Conservation (phyloP, 2,888 invertebrate genomes). For the Cephus spinipes region DNA sequence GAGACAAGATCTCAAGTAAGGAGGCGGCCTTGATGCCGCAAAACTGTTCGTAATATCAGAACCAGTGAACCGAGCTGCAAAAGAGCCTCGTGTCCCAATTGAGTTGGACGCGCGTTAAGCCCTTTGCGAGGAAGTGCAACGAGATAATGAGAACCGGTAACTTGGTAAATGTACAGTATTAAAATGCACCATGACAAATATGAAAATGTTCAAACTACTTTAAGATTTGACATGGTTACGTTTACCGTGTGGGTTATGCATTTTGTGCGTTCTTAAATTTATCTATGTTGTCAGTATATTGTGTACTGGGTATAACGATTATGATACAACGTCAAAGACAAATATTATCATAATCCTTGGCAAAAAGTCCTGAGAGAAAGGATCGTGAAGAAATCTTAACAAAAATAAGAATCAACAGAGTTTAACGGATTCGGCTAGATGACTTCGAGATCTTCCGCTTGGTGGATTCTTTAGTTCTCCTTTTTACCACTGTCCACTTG, state of each 20-base stretch:
- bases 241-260: not conserved
- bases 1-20: slow-evolving; percentile 55
- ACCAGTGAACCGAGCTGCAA: slow-evolving; percentile 32
- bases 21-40: slow-evolving; percentile 56
- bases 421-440: not conserved
- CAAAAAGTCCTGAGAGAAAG: not conserved
- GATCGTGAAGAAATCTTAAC: not conserved
- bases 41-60: slow-evolving; percentile 55
- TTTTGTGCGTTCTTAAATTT: not conserved
- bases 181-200: not conserved
- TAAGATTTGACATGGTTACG: not conserved
- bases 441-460: slow-evolving; percentile 3
- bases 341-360: not conserved
- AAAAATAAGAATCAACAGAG: not conserved
- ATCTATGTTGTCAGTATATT: not conserved
- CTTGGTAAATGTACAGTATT: not conserved
- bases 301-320: not conserved
- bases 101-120: not conserved
- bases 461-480: not conserved
- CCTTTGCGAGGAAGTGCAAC: not conserved
- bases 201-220: not conserved
- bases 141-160: not conserved
- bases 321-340: not conserved
- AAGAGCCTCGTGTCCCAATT: slow-evolving; percentile 4
- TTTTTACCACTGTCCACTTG: not conserved